phyloP scores from a whole-genome alignment of 2,113 vertebrate species.

The Cyanoramphus novaezelandiae region DNA sequence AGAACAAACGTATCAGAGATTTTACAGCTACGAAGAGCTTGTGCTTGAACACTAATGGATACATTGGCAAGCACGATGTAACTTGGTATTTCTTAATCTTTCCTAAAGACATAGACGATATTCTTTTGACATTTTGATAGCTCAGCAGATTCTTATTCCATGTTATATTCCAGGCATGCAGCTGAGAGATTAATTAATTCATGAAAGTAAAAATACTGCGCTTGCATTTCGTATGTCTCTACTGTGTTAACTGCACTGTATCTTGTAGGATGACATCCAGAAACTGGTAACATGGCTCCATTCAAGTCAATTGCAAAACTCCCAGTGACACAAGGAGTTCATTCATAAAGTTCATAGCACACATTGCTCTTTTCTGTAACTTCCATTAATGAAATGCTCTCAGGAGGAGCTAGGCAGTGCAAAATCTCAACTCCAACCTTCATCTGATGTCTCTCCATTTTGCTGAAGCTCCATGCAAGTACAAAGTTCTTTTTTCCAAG shows the following conservation, averaged over 20 bases:
- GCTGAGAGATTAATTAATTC: not conserved
- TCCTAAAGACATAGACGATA: conserved; percentile 30
- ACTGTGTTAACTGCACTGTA: not conserved
- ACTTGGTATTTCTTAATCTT: conserved; percentile 11
- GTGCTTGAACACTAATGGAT: conserved; percentile 51
- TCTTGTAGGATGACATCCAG: not conserved
- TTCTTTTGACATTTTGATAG: conserved; percentile 3
- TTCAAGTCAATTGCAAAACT: not conserved
- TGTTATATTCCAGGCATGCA: not conserved
- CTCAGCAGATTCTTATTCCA: conserved; percentile 26
- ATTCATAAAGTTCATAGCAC: not conserved
- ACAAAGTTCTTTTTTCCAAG: not conserved
- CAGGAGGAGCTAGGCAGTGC: not conserved
- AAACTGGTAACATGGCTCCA: not conserved
- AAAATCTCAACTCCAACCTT: not conserved
- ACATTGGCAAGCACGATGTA: conserved; percentile 47
- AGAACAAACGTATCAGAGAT: conserved; percentile 31
- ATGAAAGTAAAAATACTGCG: not conserved
- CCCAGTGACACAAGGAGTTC: not conserved
- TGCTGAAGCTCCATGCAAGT: not conserved
- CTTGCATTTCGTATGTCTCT: not conserved
- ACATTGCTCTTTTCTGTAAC: not conserved
- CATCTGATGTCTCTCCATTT: not conserved
- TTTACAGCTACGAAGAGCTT: conserved; percentile 27
- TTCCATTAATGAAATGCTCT: not conserved